phyloP scores from a whole-genome alignment of 1,140 invertebrate genomes.

The Orius laevigatus region DNA sequence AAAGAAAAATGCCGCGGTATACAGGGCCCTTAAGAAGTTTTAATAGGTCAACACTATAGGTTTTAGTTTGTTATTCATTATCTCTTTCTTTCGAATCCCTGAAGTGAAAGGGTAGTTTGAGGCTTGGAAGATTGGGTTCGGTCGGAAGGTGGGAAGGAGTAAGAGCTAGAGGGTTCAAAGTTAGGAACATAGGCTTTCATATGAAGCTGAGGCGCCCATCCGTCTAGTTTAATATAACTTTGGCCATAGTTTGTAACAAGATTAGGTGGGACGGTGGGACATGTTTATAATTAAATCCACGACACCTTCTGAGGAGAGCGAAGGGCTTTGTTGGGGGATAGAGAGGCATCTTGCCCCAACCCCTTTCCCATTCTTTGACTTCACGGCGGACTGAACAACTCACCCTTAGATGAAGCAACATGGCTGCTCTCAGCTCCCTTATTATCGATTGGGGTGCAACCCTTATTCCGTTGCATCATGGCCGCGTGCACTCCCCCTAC shows the following conservation, averaged over 20 bases:
- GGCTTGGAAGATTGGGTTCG: too few species aligned
- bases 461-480: constrained; percentile 16
- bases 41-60: too few species aligned
- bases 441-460: constrained; percentile 16
- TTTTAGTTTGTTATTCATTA: too few species aligned
- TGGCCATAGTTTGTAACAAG: constrained; percentile 17
- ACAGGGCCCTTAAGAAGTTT: too few species aligned
- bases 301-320: constrained; percentile 10
- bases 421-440: constrained; percentile 14
- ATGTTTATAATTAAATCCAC: constrained; percentile 17
- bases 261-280: constrained; percentile 13
- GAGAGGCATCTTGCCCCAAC: neutral
- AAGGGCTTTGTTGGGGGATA: constrained; percentile 7
- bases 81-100: too few species aligned
- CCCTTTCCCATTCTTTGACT: constrained; percentile 14
- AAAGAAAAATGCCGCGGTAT: too few species aligned
- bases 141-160: neutral
- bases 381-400: constrained; percentile 14
- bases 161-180: neutral
- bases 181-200: constrained; percentile 10
- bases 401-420: constrained; percentile 9
- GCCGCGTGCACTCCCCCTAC: neutral
- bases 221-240: constrained; percentile 17
- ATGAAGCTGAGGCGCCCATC: constrained; percentile 10
- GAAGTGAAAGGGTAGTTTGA: too few species aligned